Base-by-base conservation (phyloP, 2,113 vertebrate species). In the Callithrix jacchus region DNA sequence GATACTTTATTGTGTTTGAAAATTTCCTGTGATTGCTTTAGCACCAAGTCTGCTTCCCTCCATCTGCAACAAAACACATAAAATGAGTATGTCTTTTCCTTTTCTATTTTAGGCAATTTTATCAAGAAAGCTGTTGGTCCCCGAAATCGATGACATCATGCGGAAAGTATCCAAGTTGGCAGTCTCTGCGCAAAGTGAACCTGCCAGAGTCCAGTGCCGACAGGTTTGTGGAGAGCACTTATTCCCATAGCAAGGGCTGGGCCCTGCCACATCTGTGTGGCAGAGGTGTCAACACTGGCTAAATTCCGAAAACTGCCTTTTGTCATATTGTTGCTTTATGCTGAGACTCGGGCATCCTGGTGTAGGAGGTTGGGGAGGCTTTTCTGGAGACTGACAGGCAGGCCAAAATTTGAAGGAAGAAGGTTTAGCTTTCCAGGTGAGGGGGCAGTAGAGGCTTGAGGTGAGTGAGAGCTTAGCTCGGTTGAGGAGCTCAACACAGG, bases 71-170 rank as follows among this genome's bases (percentile, higher is more conserved):
- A 58, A 81, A 82, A 71, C 25, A 68, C 52, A 40, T 1, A 25
- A 8, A 80, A 2, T 88, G 61, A 95, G 6, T 97, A 2, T 86
- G 47, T 10, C 49, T 97, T 74, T 96, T 87, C 40, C 16, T 95
- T 92, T 95, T 61, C 13, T 8, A 6, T 71, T 84, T 94, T 13
- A 99, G 99, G 99, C 99, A 6, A 99, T 99, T 98, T 98, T 99
- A 88, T 99, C 99, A 93, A 99, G 99, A 97, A 99, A 99, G 97
- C 98, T 99, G 45, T 96, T 99, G 40, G 99, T 99, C 45, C 99
- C 99, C 25, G 99, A 99, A 98, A 99, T 99, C 76, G 98, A 99
- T 94, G 99, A 99, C 37, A 98, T 99, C 96, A 98, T 99, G 98
- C 98, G 98, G 92, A 99, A 99, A 98, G 99, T 99, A 74, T 99